A percentile compares a stretch with the other conserved stretches of the same genome.
Conservation (phyloP, 1,140 invertebrate genomes). For the Drosophila yakuba region DNA sequence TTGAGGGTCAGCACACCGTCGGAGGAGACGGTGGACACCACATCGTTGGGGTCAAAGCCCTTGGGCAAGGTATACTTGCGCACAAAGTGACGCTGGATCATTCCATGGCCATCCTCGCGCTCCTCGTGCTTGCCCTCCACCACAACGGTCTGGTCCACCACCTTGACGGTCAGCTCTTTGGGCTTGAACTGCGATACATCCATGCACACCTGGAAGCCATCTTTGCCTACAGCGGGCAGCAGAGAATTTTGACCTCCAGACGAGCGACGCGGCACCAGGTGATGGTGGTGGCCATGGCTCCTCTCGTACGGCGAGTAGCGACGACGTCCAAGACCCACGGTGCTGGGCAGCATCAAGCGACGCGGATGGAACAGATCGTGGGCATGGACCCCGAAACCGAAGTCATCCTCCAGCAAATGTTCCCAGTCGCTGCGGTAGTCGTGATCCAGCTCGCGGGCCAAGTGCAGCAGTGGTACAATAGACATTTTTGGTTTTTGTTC, state of each 20-base stretch:
- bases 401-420: slow-evolving; percentile 74
- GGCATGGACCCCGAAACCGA: slow-evolving; percentile 78
- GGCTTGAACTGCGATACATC: slow-evolving; percentile 95
- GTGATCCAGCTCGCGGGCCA: slow-evolving; percentile 73
- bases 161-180: slow-evolving; percentile 93
- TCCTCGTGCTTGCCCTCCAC: slow-evolving; percentile 91
- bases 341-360: slow-evolving; percentile 49
- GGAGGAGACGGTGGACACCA: slow-evolving; percentile 89
- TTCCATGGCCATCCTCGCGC: slow-evolving; percentile 90
- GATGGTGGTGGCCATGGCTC: slow-evolving; percentile 34
- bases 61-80: slow-evolving; percentile 90
- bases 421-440: slow-evolving; percentile 55
- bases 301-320: slow-evolving; percentile 57
- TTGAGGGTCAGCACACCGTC: slow-evolving; percentile 90
- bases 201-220: slow-evolving; percentile 89
- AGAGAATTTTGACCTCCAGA: slow-evolving; percentile 32
- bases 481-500: slow-evolving; percentile 64
- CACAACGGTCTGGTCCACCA: slow-evolving; percentile 89
- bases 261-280: slow-evolving; percentile 42
- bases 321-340: slow-evolving; percentile 30
- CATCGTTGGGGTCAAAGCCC: slow-evolving; percentile 87
- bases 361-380: slow-evolving; percentile 75
- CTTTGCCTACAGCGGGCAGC: slow-evolving; percentile 85
- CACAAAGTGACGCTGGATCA: slow-evolving; percentile 90
- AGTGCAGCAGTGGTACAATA: slow-evolving; percentile 70